Percentiles rank a stretch among this genome's conserved stretches.
phyloP scores from a whole-genome alignment of 2,888 invertebrate species.

The Agrotis exclamationis region DNA sequence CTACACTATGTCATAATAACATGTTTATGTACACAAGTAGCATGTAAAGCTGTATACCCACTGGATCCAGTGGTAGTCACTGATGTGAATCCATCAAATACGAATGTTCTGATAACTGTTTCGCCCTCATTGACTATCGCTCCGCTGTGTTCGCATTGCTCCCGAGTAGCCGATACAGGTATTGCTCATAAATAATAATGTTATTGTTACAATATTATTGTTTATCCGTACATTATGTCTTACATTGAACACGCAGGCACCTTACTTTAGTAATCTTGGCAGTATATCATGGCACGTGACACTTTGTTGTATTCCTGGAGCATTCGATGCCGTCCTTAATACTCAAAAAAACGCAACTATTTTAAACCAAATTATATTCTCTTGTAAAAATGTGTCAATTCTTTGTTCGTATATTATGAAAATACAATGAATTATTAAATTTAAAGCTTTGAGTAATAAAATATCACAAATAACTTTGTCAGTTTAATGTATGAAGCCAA shows the following conservation, averaged over 20 bases:
- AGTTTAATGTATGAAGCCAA: conserved; percentile 69
- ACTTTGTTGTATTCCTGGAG: conserved; percentile 67
- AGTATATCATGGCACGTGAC: conserved; percentile 85
- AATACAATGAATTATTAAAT: conserved; percentile 71
- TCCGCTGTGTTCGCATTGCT: conserved; percentile 25
- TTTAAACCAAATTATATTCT: conserved; percentile 60
- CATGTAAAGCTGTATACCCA: neutral
- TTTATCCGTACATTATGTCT: conserved; percentile 75
- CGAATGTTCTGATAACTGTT: conserved; percentile 32
- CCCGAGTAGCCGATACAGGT: conserved; percentile 53
- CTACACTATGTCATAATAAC: conserved; percentile 24
- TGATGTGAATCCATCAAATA: conserved; percentile 10
- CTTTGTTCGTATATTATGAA: conserved; percentile 68
- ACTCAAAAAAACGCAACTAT: conserved; percentile 56
- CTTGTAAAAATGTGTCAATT: conserved; percentile 64
- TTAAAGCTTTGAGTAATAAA: conserved; percentile 80
- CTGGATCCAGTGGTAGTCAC: conserved; percentile 13
- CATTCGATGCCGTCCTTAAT: conserved; percentile 65
- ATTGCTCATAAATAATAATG: conserved; percentile 48
- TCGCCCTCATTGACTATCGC: conserved; percentile 25
- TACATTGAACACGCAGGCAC: conserved; percentile 89
- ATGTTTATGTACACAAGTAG: conserved; percentile 2
- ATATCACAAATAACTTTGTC: conserved; percentile 82
- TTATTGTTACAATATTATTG: conserved; percentile 70
- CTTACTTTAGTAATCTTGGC: conserved; percentile 85